These are phyloP conservation scores for Macquaria ambigua DNA, from an alignment of 2,113 vertebrate species.

Conservation along the genomic window DNA sequence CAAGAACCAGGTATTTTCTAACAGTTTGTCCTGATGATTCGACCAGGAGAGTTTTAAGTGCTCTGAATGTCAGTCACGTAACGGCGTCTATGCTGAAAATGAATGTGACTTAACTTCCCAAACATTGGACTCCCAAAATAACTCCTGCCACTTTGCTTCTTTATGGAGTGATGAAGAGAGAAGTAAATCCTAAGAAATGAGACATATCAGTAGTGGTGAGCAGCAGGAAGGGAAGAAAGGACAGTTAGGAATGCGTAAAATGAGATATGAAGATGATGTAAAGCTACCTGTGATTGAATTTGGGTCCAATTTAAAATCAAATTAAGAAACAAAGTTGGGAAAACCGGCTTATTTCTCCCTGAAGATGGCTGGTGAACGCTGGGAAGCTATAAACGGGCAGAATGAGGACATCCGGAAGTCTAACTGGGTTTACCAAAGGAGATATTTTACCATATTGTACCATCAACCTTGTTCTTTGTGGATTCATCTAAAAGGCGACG, in stretches of 20 bases:
- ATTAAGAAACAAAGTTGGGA: conserved; percentile 31
- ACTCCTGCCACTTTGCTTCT: background rate
- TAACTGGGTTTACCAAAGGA: conserved; percentile 25
- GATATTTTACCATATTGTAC: conserved; percentile 3
- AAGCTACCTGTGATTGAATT: conserved; percentile 37
- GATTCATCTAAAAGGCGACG: conserved; percentile 18
- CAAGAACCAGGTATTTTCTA: background rate
- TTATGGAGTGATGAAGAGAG: background rate
- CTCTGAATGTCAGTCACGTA: background rate
- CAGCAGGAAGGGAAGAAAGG: background rate
- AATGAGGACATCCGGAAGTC: conserved; percentile 39
- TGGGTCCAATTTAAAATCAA: conserved; percentile 54
- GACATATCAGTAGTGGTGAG: background rate
- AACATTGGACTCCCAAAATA: background rate
- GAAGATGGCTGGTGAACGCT: background rate
- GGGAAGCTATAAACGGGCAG: conserved; percentile 16
- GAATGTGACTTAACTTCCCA: background rate
- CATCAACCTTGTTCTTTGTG: conserved; percentile 9
- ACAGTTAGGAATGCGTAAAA: conserved; percentile 4
- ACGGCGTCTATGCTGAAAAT: background rate
- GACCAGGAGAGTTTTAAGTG: background rate
- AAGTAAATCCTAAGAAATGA: background rate
- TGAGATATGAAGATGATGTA: conserved; percentile 19
- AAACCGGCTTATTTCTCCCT: conserved; percentile 21
- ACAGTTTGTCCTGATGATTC: too few relatives aligned